A percentile compares a stretch with the other conserved stretches of the same genome.
Conservation (phyloP, 2,888 invertebrate species). For the Cynaeus angustus region DNA sequence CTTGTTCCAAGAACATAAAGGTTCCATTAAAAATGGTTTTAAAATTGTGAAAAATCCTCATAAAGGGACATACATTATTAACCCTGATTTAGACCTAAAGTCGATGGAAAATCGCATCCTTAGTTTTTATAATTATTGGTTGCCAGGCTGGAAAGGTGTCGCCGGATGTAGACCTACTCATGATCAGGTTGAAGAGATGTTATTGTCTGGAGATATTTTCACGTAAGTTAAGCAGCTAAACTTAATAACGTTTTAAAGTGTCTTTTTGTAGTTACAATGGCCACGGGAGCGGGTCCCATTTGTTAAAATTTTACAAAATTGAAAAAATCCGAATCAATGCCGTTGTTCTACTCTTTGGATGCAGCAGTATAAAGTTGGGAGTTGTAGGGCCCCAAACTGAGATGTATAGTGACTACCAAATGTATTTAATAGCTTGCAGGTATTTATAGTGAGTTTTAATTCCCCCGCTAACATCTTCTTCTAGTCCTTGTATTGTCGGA, state of each 20-base stretch:
- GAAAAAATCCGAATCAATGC: slow-evolving; percentile 74
- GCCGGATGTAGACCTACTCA: slow-evolving; percentile 73
- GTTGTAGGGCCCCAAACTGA: slow-evolving; percentile 71
- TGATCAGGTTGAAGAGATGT: slow-evolving; percentile 73
- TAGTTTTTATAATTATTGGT: slow-evolving; percentile 73
- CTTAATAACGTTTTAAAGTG: neutral
- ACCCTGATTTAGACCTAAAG: slow-evolving; percentile 77
- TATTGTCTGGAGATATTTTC: slow-evolving; percentile 74
- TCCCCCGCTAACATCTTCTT: slow-evolving; percentile 44
- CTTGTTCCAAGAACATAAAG: slow-evolving; percentile 77
- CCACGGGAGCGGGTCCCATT: slow-evolving; percentile 80
- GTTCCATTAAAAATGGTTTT: slow-evolving; percentile 74
- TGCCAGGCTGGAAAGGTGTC: slow-evolving; percentile 71
- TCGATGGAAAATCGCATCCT: slow-evolving; percentile 72
- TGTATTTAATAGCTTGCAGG: slow-evolving; percentile 71
- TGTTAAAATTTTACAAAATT: slow-evolving; percentile 74
- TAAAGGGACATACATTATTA: slow-evolving; percentile 78
- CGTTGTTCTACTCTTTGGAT: slow-evolving; percentile 80
- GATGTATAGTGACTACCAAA: slow-evolving; percentile 71
- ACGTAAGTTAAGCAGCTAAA: slow-evolving; percentile 71
- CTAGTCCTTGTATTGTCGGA: slow-evolving; percentile 73
- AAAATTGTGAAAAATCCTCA: slow-evolving; percentile 72
- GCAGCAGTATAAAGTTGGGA: slow-evolving; percentile 72
- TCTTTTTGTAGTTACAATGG: slow-evolving; percentile 76
- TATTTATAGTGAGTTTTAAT: slow-evolving; percentile 55